Evolutionary conservation across 2,888 invertebrate genomes (phyloP), one percentile per base, ranked within the genome.

Genomic region (Rotaria magnacalcarata): DNA sequence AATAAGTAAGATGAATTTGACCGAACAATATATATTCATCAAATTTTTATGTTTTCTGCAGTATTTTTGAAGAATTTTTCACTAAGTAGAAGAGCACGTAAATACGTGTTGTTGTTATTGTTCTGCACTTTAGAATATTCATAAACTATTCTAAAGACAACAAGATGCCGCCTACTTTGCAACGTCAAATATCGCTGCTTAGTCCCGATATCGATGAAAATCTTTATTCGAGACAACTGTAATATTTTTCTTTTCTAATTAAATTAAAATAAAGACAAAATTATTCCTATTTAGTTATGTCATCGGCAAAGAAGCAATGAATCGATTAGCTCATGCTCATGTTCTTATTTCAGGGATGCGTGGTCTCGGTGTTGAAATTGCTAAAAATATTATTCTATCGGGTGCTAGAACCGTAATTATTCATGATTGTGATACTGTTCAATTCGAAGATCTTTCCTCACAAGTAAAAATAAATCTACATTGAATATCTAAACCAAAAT

Each of bases 241-340:
- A 85, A 10, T 43, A n/a, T 43, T 16, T 47, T 47, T 47, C 19
- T 19, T 21, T 43, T 47, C 6, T 24, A 3, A 47, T 34, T 7
- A 34, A 67, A 16, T n/a, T 3, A 85, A 19, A n/a, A 14, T 50
- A 50, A 50, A 34, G 34, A 11, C 67, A 19, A 24, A 34, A n/a
- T 67, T 10, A 14, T 84, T 74, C 10, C n/a, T 47, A 41, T 43
- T 54, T 50, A 93, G 93, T 87, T 99, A 99, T 92, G 98, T 99
- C 84, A 93, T 99, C 90, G 99, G 99, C 6, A 97, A 97, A 92
- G 97, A 97, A 91, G 99, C 99, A 88, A 99, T 99, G 99, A 94
- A 96, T 87, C 94, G 96, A 88, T 97, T 99, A 96, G 96, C 96
- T 87, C 93, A 93, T 89, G 96, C 97, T 86, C 96, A 96, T 90